These are phyloP conservation scores for Chrysoperla carnea DNA, from an alignment of 1,140 invertebrate species.

Conservation along the genomic window DNA sequence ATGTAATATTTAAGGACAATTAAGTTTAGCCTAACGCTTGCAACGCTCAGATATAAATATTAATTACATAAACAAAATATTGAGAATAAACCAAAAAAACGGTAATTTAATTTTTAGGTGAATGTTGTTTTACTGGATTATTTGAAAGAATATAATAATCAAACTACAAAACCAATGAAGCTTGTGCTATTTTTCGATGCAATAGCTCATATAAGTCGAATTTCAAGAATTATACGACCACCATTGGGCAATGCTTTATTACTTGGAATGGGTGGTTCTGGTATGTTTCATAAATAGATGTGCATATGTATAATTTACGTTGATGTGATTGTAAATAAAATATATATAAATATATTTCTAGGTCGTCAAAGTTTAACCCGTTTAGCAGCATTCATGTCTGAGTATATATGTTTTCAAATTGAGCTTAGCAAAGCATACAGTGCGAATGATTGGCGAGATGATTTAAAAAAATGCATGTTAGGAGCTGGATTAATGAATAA, in stretches of 20 bases:
- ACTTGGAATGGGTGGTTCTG: constrained; percentile 46
- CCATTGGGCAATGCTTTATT: constrained; percentile 36
- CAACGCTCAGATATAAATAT: no score
- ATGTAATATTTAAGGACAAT: no score
- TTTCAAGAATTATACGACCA: constrained; percentile 42
- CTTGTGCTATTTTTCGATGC: constrained; percentile 51
- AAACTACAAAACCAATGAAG: constrained; percentile 45
- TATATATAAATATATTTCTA: constrained; percentile 8
- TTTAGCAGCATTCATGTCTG: constrained; percentile 39
- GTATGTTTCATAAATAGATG: constrained; percentile 11
- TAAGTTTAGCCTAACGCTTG: no score
- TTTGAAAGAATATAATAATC: constrained; percentile 48
- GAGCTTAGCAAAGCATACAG: constrained; percentile 28
- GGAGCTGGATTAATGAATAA: constrained; percentile 31
- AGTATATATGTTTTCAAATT: constrained; percentile 37
- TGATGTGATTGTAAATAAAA: not conserved
- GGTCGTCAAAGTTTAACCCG: constrained; percentile 45
- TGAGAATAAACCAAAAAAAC: no score
- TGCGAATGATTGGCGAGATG: constrained; percentile 40
- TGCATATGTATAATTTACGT: not conserved
- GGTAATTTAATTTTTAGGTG: no score
- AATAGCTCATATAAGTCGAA: constrained; percentile 44
- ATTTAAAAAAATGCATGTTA: constrained; percentile 39
- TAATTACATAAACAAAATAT: no score
- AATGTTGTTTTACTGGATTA: constrained; percentile 21